Evolutionary conservation across 1,140 invertebrate genomes (phyloP), one percentile per base, ranked within the genome.

Genomic region (Stegodyphus dumicola): DNA sequence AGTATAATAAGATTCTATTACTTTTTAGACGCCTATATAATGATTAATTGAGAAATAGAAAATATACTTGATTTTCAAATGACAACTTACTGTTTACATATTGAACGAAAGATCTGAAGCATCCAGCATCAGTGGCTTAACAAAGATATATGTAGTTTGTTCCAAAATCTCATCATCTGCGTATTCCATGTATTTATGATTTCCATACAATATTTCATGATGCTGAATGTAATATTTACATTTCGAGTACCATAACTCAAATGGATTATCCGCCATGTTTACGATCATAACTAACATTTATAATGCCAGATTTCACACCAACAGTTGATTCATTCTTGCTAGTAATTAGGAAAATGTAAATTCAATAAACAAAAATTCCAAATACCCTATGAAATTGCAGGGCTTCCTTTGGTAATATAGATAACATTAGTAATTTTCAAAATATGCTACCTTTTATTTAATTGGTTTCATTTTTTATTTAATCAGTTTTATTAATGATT

Each of bases 81-180:
- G 81, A 85, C 81, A 85, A 85, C 81, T 85, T 85, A 85, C 81
- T 85, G 81, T 85, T 85, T 85, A 85, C 81, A 85, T 85, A 85
- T 85, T 85, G 78, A 85, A 56, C 76, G 10, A 10, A 15, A 77
- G 49, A 69, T n/a, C 54, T 53, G 17, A 51, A 49, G n/a, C 17
- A 33, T 17, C 17, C 11, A 15, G 17, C 17, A 15, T 67, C 7
- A 7, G 17, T 18, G n/a, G 65, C n/a, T 17, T 67, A 1, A n/a
- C 65, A n/a, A n/a, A 5, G 17, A 13, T 17, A 7, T 15, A 7
- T 15, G n/a, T 15, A n/a, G 65, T n/a, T 7, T 18, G 17, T 67
- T 67, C 17, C 65, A 67, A 17, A 67, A 18, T 67, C 7, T 67
- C 10, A 18, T 17, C 10, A 67, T 17, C 65, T n/a, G n/a, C 5